Evolutionary conservation across 1,140 invertebrate genomes (phyloP).

Genomic region (Euwallacea similis): DNA sequence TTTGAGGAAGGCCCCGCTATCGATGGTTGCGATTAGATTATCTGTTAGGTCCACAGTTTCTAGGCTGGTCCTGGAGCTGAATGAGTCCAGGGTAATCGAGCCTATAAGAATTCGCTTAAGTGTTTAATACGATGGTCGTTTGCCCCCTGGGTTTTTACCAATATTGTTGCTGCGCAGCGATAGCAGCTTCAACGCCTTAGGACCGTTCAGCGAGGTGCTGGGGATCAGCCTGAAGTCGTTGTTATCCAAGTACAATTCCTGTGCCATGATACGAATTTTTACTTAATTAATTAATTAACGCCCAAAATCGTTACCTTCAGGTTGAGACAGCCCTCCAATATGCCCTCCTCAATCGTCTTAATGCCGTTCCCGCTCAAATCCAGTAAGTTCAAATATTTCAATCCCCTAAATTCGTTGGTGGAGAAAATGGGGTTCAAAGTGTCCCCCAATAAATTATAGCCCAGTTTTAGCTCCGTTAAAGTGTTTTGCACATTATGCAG

Average conservation of each 20-base stretch:
- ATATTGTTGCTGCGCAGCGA: conserved; percentile 79
- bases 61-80: conserved; percentile 66
- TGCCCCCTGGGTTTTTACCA: conserved; percentile 58
- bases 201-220: conserved; percentile 75
- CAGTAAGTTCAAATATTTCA: conserved; percentile 69
- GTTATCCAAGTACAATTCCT: conserved; percentile 78
- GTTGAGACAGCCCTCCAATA: conserved; percentile 78
- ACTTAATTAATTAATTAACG: not conserved
- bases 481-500: conserved; percentile 67
- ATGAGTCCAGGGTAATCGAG: conserved; percentile 65
- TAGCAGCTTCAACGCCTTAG: conserved; percentile 68
- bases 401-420: conserved; percentile 77
- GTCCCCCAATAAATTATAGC: conserved; percentile 83
- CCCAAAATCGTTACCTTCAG: conserved; percentile 60
- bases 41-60: conserved; percentile 74
- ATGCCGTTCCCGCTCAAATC: conserved; percentile 80
- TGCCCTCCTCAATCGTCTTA: conserved; percentile 78
- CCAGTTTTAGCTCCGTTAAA: conserved; percentile 71
- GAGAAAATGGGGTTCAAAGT: conserved; percentile 89
- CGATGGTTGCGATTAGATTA: conserved; percentile 74
- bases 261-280: conserved; percentile 25
- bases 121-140: conserved; percentile 20
- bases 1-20: conserved; percentile 71
- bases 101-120: conserved; percentile 56
- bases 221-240: conserved; percentile 78